Conservation (phyloP, 2,888 invertebrate species). For the Stenichneumon culpator region DNA sequence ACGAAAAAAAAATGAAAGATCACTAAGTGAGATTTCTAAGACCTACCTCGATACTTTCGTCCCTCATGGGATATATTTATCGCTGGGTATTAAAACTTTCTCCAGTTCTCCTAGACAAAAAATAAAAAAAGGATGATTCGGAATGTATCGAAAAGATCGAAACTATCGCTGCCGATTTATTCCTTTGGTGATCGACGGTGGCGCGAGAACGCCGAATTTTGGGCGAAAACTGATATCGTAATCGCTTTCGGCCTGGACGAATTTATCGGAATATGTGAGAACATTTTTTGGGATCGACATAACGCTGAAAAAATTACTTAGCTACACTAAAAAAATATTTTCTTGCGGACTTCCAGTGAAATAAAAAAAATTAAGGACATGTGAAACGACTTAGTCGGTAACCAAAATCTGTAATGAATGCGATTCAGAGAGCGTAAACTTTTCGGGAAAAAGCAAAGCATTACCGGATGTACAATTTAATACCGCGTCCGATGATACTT, state of each 20-base stretch:
- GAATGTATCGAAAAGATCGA: too few relatives aligned
- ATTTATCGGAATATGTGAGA: background rate
- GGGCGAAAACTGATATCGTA: background rate
- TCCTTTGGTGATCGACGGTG: too few relatives aligned
- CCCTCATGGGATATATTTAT: background rate
- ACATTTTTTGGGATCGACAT: background rate
- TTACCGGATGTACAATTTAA: too few relatives aligned
- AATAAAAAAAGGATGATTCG: too few relatives aligned
- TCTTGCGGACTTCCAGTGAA: background rate
- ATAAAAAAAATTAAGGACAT: background rate
- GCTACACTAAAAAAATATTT: too few relatives aligned
- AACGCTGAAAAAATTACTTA: background rate
- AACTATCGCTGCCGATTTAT: too few relatives aligned
- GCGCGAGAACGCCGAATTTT: background rate
- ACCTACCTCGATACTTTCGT: constrained; percentile 13
- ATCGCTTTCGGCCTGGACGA: background rate
- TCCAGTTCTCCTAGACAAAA: background rate
- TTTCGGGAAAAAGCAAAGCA: too few relatives aligned
- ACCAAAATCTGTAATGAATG: too few relatives aligned
- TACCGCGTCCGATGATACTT: too few relatives aligned
- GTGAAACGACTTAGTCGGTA: too few relatives aligned
- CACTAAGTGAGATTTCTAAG: constrained; percentile 48
- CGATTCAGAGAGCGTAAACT: too few relatives aligned
- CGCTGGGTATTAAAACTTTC: background rate
- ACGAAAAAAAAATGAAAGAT: constrained; percentile 38